These are phyloP conservation scores for Eledone cirrhosa DNA, from an alignment of 2,888 invertebrate species.

Conservation along the genomic window DNA sequence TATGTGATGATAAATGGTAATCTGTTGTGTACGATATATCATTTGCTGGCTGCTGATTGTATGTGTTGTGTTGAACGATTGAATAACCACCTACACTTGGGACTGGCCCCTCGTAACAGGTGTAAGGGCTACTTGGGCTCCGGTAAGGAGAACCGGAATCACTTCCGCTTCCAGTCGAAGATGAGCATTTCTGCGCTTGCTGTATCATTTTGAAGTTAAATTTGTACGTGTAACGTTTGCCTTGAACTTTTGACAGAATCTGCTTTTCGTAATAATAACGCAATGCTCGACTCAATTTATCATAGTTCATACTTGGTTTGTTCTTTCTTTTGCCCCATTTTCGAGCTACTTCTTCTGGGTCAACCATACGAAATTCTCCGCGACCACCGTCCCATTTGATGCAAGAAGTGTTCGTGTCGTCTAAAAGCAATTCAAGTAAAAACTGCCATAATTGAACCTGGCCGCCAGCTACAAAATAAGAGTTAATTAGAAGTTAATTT, in stretches of 20 bases:
- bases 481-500: neutral
- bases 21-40: neutral
- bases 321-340: constrained; percentile 58
- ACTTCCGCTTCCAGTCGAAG: constrained; percentile 27
- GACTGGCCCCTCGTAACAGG: neutral
- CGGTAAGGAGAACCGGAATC: constrained; percentile 17
- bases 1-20: neutral
- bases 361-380: constrained; percentile 61
- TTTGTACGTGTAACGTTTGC: constrained; percentile 62
- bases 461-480: constrained; percentile 70
- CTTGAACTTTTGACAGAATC: constrained; percentile 63
- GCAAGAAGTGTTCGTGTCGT: constrained; percentile 70
- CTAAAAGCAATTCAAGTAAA: constrained; percentile 90
- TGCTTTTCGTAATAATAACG: constrained; percentile 67
- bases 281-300: constrained; percentile 61
- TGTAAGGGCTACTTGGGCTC: constrained; percentile 15
- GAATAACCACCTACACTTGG: neutral
- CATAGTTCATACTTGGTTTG: constrained; percentile 63
- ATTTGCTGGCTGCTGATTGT: neutral
- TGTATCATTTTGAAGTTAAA: constrained; percentile 50
- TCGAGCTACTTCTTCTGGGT: constrained; percentile 61
- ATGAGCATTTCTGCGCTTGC: constrained; percentile 32
- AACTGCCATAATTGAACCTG: constrained; percentile 99
- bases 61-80: neutral
- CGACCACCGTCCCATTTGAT: constrained; percentile 59